These are phyloP conservation scores for Sebastes minor DNA, from an alignment of 2,797 vertebrate species.

Conservation along the genomic window DNA sequence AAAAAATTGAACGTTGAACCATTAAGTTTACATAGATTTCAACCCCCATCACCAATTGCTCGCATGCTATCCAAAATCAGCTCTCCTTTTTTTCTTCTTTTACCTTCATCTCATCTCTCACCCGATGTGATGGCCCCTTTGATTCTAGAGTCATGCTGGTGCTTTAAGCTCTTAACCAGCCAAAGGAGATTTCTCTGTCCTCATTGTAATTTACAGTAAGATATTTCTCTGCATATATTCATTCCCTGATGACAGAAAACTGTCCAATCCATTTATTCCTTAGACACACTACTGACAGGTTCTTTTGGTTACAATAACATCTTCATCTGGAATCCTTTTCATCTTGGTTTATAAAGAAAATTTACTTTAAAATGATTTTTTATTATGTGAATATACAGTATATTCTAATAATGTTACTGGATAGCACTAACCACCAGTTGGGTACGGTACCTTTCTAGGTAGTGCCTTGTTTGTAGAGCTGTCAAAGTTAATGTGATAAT, in stretches of 20 bases:
- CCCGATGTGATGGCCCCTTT: slow-evolving; percentile 44
- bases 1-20: slow-evolving; percentile 27
- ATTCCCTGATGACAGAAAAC: slow-evolving; percentile 27
- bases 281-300: neutral
- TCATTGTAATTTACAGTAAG: slow-evolving; percentile 44
- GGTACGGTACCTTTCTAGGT: neutral
- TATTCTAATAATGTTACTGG: neutral
- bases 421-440: neutral
- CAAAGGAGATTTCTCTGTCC: slow-evolving; percentile 12
- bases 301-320: slow-evolving; percentile 24
- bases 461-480: neutral
- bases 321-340: slow-evolving; percentile 40
- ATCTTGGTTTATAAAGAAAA: slow-evolving; percentile 13
- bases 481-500: no score
- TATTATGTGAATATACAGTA: neutral
- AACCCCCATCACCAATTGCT: slow-evolving; percentile 39
- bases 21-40: slow-evolving; percentile 69
- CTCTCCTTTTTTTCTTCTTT: slow-evolving; percentile 19
- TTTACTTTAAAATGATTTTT: neutral
- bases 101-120: slow-evolving; percentile 50
- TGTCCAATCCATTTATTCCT: slow-evolving; percentile 26
- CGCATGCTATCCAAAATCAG: slow-evolving; percentile 46
- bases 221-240: slow-evolving; percentile 23
- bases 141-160: slow-evolving; percentile 56
- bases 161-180: slow-evolving; percentile 39